phyloP scores from a whole-genome alignment of 37 sponge, comb jelly and placozoan species.

The Bolinopsis microptera region DNA sequence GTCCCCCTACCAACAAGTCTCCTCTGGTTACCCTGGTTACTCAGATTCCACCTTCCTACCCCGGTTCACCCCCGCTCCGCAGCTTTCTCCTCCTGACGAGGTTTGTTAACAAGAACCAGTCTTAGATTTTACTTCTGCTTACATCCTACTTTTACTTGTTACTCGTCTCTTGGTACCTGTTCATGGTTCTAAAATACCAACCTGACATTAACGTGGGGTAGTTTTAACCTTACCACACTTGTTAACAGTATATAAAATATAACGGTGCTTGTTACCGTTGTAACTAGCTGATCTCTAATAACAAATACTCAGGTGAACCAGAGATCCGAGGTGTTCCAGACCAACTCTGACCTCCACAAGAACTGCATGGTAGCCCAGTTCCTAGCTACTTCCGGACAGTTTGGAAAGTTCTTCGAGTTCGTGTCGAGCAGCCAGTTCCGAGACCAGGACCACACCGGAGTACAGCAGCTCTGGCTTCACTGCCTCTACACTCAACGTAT shows the following conservation, averaged over 20 bases:
- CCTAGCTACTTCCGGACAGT: background rate
- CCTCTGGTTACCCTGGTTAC: background rate
- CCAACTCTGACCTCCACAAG: background rate
- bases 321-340: background rate
- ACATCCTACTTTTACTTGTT: no score
- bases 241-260: no score
- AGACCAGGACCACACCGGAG: slow-evolving; percentile 37
- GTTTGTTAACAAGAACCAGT: no score
- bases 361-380: slow-evolving; percentile 52
- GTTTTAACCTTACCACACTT: no score
- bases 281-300: no score
- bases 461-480: slow-evolving; percentile 59
- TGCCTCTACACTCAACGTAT: slow-evolving; percentile 48
- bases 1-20: background rate
- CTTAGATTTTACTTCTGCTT: no score
- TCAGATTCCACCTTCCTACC: no score
- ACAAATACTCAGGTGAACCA: background rate
- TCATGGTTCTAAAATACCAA: no score
- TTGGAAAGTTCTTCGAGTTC: slow-evolving; percentile 54
- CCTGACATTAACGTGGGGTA: no score
- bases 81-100: background rate
- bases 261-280: no score
- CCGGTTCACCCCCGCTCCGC: background rate
- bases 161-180: no score
- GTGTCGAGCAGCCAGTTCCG: slow-evolving; percentile 13